These are phyloP conservation scores for Nomada lathburiana DNA, from an alignment of 2,888 invertebrate species.

Conservation along the genomic window DNA sequence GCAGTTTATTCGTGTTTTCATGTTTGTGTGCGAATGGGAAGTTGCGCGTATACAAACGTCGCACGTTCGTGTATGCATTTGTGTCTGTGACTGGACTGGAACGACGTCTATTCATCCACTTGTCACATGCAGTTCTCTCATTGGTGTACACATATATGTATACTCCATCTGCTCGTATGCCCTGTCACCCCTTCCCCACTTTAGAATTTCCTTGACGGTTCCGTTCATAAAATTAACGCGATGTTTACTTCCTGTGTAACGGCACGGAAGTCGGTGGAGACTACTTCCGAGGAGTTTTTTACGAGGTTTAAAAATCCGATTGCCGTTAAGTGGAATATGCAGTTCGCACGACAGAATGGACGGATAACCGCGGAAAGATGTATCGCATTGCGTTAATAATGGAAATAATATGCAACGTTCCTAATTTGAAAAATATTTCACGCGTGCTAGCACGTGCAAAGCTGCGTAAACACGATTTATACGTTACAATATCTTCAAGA, in stretches of 20 bases:
- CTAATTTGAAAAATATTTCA: neutral
- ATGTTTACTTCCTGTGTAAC: conserved; percentile 76
- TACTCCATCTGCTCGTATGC: conserved; percentile 61
- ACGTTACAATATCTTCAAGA: neutral
- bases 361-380: neutral
- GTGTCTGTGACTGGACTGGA: conserved; percentile 62
- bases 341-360: neutral
- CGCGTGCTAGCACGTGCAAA: conserved; percentile 8
- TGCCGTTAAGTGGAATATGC: neutral
- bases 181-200: conserved; percentile 44
- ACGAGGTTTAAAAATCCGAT: neutral
- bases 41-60: conserved; percentile 6
- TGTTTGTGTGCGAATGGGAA: conserved; percentile 51
- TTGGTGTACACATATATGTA: conserved; percentile 60
- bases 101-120: conserved; percentile 63
- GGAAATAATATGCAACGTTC: neutral
- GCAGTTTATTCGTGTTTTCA: conserved; percentile 67
- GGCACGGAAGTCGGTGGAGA: conserved; percentile 48
- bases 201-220: conserved; percentile 51
- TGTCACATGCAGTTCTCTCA: conserved; percentile 58
- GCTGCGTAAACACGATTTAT: neutral
- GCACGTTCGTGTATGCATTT: neutral
- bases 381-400: neutral
- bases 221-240: conserved; percentile 75
- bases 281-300: conserved; percentile 12